These are phyloP conservation scores for Galagoides demidoff DNA, from an alignment of 2,797 vertebrate genomes.

Conservation along the genomic window DNA sequence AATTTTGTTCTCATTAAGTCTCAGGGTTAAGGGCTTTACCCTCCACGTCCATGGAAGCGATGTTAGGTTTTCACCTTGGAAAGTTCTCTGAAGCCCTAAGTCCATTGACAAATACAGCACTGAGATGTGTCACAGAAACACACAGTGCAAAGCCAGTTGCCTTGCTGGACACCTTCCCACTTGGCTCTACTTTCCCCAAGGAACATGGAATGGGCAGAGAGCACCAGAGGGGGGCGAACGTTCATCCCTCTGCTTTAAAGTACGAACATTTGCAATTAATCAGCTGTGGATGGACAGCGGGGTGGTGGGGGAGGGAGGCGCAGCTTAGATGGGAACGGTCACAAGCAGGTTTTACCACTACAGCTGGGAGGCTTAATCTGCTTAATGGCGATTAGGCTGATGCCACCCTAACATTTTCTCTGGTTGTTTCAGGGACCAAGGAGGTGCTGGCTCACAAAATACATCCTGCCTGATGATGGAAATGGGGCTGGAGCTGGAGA, in stretches of 20 bases:
- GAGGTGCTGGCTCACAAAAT: not conserved
- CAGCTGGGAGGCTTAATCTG: conserved; percentile 56
- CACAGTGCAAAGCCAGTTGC: conserved; percentile 32
- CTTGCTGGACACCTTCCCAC: conserved; percentile 25
- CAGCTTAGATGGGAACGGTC: conserved; percentile 4
- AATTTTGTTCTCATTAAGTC: conserved; percentile 77
- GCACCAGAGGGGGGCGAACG: not conserved
- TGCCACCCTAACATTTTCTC: conserved; percentile 40
- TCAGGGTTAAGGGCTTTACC: conserved; percentile 73
- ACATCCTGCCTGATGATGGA: not conserved
- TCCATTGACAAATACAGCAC: conserved; percentile 59
- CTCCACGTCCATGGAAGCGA: conserved; percentile 53
- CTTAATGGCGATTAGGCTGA: conserved; percentile 58
- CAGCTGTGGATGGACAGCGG: not conserved
- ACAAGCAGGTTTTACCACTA: conserved; percentile 51
- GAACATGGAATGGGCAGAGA: not conserved
- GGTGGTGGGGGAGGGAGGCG: not conserved
- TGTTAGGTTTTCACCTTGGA: conserved; percentile 79
- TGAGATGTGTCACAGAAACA: not conserved
- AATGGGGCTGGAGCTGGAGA: not conserved
- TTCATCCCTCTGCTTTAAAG: not conserved
- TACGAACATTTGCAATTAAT: not conserved
- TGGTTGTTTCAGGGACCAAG: conserved; percentile 20
- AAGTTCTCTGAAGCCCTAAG: conserved; percentile 68
- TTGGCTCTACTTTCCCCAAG: not conserved